phyloP scores from a whole-genome alignment of 2,113 vertebrate species.

The Pangasianodon hypophthalmus region DNA sequence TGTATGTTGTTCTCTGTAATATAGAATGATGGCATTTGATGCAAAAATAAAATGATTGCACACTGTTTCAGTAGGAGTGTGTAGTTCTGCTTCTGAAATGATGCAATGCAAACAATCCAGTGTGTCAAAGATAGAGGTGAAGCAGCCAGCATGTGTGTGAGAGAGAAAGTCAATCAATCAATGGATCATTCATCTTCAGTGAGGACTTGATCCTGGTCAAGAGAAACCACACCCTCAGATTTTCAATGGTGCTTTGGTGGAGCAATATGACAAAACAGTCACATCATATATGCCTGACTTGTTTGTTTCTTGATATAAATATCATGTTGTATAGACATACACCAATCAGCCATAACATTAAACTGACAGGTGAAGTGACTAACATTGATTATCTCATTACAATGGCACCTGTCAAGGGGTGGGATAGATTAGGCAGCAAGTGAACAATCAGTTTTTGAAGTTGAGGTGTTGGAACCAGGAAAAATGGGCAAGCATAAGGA shows the following conservation, averaged over 20 bases:
- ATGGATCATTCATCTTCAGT: neutral
- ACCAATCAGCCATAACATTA: too few species aligned
- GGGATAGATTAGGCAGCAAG: too few species aligned
- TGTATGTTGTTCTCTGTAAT: neutral
- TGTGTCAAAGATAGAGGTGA: neutral
- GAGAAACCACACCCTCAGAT: neutral
- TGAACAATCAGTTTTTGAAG: too few species aligned
- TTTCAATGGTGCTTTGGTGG: neutral
- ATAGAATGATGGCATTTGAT: neutral
- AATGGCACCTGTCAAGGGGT: too few species aligned
- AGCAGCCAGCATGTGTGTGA: neutral
- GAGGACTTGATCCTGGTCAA: neutral
- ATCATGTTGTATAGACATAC: too few species aligned
- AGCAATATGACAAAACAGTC: neutral
- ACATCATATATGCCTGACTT: too few species aligned
- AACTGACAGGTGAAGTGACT: too few species aligned
- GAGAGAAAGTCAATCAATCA: neutral
- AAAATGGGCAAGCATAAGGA: too few species aligned
- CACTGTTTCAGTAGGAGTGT: neutral
- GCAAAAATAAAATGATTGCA: neutral
- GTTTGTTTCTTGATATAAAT: too few species aligned
- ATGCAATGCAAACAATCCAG: neutral
- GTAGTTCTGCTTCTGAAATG: neutral
- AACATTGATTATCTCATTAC: too few species aligned
- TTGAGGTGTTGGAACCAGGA: too few species aligned